Evolutionary conservation across 2,888 invertebrate species (phyloP), one percentile per base, ranked within the genome.

Genomic region (Digitonthophagus gazella): DNA sequence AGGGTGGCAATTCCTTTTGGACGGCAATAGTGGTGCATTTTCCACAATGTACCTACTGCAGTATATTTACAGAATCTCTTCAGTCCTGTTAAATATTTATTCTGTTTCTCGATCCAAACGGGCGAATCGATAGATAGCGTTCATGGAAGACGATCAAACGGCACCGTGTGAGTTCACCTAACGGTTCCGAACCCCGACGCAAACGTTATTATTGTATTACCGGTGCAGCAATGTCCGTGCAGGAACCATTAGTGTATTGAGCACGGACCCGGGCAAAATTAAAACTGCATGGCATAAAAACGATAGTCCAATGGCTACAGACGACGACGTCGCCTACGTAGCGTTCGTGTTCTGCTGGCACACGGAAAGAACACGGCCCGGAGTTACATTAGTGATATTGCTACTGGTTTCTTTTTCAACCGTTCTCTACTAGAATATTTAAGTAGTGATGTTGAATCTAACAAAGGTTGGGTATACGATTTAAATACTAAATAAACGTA

Each of bases 201-300:
- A n/a, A 61, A 61, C 61, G 8, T 18, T 18, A 20, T 61, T 61
- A 61, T 61, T 61, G 61, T 61, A 19, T 61, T 61, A 61, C 8
- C 28, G 61, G 61, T 19, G 61, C 61, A n/a, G 19, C 19, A n/a
- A 19, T 57, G 61, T n/a, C 11, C 61, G 61, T 57, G 19, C 20
- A 61, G 61, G 61, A 61, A 61, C 61, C 61, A 61, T 61, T 61
- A 61, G 19, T 18, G 61, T 61, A 61, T 61, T 61, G 61, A 61
- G 20, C 61, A 61, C n/a, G 18, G 20, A 19, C 61, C 61, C 19
- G 61, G 61, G 61, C 19, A 61, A 61, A 61, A 61, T 61, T 61
- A 61, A 61, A 61, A 61, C 61, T 61, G 61, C 61, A 61, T 61
- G 61, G 20, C 16, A 20, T 20, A 61, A 61, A 61, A 61, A 61